Percentiles rank a stretch among this genome's conserved stretches.
Conservation (phyloP, 2,113 vertebrate species). For the Crotalus viridis region DNA sequence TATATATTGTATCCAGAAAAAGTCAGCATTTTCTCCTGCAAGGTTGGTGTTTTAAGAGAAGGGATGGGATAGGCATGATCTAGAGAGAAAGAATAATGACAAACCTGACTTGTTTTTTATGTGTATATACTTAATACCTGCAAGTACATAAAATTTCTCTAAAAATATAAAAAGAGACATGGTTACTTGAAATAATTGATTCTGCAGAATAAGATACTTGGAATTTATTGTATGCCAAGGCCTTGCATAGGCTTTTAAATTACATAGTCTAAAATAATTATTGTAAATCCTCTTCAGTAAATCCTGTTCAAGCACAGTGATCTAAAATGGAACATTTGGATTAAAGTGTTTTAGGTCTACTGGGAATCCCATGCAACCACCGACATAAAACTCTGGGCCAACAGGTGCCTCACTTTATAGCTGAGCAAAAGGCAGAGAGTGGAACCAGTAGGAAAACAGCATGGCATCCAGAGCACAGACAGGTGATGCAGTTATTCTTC, state of each 20-base stretch:
- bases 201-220: background rate
- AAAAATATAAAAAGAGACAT: background rate
- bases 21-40: conserved; percentile 30
- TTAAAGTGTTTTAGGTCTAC: background rate
- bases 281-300: background rate
- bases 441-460: background rate
- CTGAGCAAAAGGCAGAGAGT: background rate
- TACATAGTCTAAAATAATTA: background rate
- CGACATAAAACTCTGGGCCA: background rate
- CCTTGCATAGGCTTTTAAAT: background rate
- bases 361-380: background rate
- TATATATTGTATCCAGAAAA: background rate
- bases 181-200: background rate
- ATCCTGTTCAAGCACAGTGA: background rate
- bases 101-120: background rate
- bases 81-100: background rate
- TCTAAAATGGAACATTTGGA: background rate
- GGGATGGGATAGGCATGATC: background rate
- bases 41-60: conserved; percentile 34
- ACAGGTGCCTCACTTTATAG: background rate
- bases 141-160: background rate
- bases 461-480: background rate
- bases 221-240: background rate
- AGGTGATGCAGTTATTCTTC: background rate
- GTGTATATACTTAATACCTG: background rate